These are phyloP conservation scores for Actinia tenebrosa DNA, from an alignment of 64 coral and sea anemone species.

Conservation along the genomic window DNA sequence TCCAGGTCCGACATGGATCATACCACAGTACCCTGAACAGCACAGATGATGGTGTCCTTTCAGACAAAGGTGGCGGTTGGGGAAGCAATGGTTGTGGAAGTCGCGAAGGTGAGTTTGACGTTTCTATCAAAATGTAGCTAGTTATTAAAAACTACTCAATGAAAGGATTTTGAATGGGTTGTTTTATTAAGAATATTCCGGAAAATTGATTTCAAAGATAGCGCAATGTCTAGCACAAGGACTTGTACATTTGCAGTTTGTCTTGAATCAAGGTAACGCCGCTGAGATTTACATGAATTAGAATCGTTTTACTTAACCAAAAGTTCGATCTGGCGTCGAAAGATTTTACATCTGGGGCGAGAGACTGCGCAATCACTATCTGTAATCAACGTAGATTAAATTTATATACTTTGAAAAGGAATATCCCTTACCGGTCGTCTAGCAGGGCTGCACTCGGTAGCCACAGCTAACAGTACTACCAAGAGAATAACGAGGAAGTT, in stretches of 20 bases:
- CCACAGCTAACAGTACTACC: not conserved
- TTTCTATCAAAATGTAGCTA: not conserved
- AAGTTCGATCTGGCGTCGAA: no score
- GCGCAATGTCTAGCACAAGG: not conserved
- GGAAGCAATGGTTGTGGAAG: not conserved
- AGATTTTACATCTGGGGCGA: no score
- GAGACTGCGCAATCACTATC: no score
- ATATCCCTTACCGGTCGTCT: not conserved
- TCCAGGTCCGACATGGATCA: not conserved
- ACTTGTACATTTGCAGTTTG: no score
- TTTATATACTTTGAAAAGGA: not conserved
- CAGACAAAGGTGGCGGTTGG: not conserved
- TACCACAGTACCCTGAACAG: not conserved
- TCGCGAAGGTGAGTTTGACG: not conserved
- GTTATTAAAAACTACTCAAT: not conserved
- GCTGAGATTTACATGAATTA: no score
- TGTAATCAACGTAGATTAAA: no score
- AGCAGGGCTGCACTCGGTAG: not conserved
- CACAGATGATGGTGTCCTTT: constrained; percentile 3
- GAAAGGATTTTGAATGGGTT: not conserved
- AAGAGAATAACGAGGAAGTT: not conserved
- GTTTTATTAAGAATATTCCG: not conserved
- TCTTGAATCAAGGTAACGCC: no score
- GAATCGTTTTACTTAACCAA: no score
- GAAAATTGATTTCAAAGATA: not conserved